A percentile compares a stretch with the other conserved stretches of the same genome.
Evolutionary conservation across 2,113 vertebrate species (phyloP).

Genomic region (Craseonycteris thonglongyai): DNA sequence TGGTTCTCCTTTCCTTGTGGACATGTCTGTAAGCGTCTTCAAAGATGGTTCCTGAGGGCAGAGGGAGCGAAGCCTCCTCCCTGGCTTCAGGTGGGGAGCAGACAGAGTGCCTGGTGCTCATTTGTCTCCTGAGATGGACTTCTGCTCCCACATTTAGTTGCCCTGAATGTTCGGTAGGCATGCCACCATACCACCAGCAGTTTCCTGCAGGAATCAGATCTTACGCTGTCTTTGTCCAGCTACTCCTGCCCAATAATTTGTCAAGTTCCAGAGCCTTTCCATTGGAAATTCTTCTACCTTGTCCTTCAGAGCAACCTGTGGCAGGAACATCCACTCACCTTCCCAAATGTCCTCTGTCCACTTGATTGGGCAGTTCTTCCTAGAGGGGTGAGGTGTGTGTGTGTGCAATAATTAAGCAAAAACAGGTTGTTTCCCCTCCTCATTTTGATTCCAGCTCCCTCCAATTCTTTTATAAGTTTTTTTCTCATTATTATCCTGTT

Average conservation of each 20-base stretch:
- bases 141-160: neutral
- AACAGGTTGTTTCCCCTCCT: neutral
- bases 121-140: neutral
- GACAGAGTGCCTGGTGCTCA: neutral
- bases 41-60: neutral
- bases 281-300: neutral
- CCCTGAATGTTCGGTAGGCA: neutral
- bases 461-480: rapidly evolving
- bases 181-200: neutral
- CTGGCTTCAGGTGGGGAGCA: neutral
- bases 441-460: neutral
- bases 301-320: neutral
- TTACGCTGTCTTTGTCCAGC: neutral
- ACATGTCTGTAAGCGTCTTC: neutral
- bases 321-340: neutral
- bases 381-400: neutral
- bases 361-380: neutral
- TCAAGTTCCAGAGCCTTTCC: neutral
- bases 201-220: neutral
- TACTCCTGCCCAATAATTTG: neutral
- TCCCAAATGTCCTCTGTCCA: neutral
- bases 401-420: neutral
- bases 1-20: neutral
- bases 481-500: neutral
- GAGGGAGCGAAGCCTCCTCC: neutral